These are phyloP conservation scores for Caenorhabditis becei DNA, from an alignment of 2,888 invertebrate genomes.

Conservation along the genomic window DNA sequence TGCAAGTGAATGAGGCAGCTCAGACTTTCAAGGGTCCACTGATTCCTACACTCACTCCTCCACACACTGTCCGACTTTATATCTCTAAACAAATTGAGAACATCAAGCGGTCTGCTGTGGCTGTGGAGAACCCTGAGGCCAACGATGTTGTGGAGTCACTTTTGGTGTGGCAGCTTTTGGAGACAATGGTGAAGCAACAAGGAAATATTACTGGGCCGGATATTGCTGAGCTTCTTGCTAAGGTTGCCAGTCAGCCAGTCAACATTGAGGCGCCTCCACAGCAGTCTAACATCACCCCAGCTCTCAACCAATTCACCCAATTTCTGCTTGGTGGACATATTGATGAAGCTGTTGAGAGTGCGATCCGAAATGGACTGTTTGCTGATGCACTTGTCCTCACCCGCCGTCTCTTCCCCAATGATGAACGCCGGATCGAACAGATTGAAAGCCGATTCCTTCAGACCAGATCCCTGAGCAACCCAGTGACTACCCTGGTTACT, in stretches of 20 bases:
- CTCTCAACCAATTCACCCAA: constrained; percentile 71
- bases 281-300: constrained; percentile 60
- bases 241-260: constrained; percentile 35
- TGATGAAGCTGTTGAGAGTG: constrained; percentile 79
- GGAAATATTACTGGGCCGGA: constrained; percentile 78
- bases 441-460: constrained; percentile 75
- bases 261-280: constrained; percentile 47
- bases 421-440: constrained; percentile 65
- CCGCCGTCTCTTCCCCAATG: constrained; percentile 72
- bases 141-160: constrained; percentile 75
- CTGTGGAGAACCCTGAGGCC: constrained; percentile 70
- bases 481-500: constrained; percentile 75
- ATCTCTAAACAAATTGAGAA: constrained; percentile 75
- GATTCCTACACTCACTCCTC: constrained; percentile 39
- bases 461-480: constrained; percentile 73
- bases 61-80: constrained; percentile 69
- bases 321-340: constrained; percentile 77
- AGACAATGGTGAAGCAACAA: constrained; percentile 76
- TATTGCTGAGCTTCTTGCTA: constrained; percentile 74
- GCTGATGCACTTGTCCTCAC: constrained; percentile 77
- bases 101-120: constrained; percentile 72
- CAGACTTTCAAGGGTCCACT: constrained; percentile 64
- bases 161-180: constrained; percentile 76
- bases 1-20: constrained; percentile 58
- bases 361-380: constrained; percentile 75